Conservation (phyloP, 2,113 vertebrate species). For the Fregetta grallaria region DNA sequence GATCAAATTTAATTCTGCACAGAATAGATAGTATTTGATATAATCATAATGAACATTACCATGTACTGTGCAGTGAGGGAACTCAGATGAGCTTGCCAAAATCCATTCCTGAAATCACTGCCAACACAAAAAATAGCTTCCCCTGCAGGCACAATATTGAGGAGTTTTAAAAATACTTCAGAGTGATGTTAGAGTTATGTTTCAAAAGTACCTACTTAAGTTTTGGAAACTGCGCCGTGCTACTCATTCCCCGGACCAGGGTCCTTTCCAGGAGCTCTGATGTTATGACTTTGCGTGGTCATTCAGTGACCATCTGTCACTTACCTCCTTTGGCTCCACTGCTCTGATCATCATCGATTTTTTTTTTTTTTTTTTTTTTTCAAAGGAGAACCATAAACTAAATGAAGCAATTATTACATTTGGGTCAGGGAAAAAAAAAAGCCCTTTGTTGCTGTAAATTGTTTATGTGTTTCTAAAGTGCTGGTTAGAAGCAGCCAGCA, state of each 20-base stretch:
- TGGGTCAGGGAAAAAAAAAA: neutral
- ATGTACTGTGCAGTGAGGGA: slow-evolving; percentile 24
- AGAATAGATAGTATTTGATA: slow-evolving; percentile 26
- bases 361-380: neutral
- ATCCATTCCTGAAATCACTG: slow-evolving; percentile 2
- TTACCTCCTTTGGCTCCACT: neutral
- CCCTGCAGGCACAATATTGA: neutral
- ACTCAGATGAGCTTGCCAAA: slow-evolving; percentile 35
- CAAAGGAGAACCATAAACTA: slow-evolving; percentile 20
- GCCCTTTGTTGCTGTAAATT: slow-evolving; percentile 41
- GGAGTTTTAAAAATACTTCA: slow-evolving; percentile 42
- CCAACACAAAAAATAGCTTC: slow-evolving; percentile 19
- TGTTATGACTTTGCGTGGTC: neutral
- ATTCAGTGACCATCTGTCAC: slow-evolving; percentile 62
- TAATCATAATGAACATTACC: slow-evolving; percentile 43
- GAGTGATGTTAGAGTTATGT: slow-evolving; percentile 11
- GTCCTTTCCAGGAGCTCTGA: neutral
- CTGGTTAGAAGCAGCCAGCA: slow-evolving; percentile 14
- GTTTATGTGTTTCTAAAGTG: slow-evolving; percentile 39
- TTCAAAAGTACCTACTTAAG: slow-evolving; percentile 9
- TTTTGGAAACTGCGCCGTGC: neutral
- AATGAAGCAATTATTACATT: slow-evolving; percentile 44
- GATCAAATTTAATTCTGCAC: slow-evolving; percentile 29
- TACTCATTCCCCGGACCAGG: neutral
- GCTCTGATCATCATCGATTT: neutral